Percentiles rank a stretch among this genome's conserved stretches.
These are phyloP conservation scores for Colossoma macropomum DNA, from an alignment of 2,113 vertebrate genomes.

Conservation along the genomic window DNA sequence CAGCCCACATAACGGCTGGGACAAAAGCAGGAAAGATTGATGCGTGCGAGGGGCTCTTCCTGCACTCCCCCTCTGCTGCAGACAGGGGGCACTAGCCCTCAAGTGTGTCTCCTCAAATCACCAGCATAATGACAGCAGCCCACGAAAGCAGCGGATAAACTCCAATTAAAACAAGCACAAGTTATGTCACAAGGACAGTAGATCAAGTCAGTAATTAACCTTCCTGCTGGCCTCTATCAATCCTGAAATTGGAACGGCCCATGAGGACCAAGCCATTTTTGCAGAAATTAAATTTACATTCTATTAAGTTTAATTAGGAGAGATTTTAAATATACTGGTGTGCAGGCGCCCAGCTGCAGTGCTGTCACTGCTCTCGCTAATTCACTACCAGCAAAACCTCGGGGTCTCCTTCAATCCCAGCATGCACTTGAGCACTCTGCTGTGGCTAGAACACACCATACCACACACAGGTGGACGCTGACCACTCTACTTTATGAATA, in stretches of 20 bases:
- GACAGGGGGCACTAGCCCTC: slow-evolving; percentile 61
- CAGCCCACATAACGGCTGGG: slow-evolving; percentile 72
- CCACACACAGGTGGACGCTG: slow-evolving; percentile 24
- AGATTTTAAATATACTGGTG: slow-evolving; percentile 83
- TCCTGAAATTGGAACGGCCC: slow-evolving; percentile 73
- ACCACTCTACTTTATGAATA: not conserved
- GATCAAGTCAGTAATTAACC: slow-evolving; percentile 85
- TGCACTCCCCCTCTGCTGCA: slow-evolving; percentile 51
- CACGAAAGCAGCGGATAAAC: slow-evolving; percentile 72
- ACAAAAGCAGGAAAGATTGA: slow-evolving; percentile 77
- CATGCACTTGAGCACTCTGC: slow-evolving; percentile 47
- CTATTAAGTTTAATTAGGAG: slow-evolving; percentile 85
- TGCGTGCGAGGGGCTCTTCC: slow-evolving; percentile 53
- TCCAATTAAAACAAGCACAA: slow-evolving; percentile 80
- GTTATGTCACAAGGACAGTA: slow-evolving; percentile 78
- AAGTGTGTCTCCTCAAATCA: slow-evolving; percentile 20
- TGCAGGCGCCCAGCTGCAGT: slow-evolving; percentile 68
- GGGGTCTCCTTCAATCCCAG: slow-evolving; percentile 51
- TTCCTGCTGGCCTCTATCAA: slow-evolving; percentile 77
- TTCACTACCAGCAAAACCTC: slow-evolving; percentile 66
- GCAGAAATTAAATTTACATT: slow-evolving; percentile 85
- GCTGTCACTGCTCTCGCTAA: slow-evolving; percentile 71
- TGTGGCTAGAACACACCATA: slow-evolving; percentile 10
- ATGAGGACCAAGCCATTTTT: slow-evolving; percentile 69
- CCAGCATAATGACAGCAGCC: slow-evolving; percentile 71